A percentile compares a stretch with the other conserved stretches of the same genome.
These are phyloP conservation scores for Yasuhikotakia modesta DNA, from an alignment of 2,797 vertebrate genomes.

Conservation along the genomic window DNA sequence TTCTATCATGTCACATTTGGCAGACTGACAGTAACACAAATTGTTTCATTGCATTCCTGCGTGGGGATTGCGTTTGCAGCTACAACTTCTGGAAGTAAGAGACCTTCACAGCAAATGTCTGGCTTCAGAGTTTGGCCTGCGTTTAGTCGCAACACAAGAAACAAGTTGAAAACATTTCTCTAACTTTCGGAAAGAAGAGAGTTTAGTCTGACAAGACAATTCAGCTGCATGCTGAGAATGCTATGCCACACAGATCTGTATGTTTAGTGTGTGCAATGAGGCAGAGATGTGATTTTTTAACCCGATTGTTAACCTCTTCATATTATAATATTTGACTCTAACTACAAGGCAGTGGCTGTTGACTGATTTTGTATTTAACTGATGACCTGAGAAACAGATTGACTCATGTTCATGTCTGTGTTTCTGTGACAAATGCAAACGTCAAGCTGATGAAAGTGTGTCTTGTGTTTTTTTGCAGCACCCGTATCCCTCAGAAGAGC, in stretches of 20 bases:
- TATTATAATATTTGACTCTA: no score
- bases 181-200: conserved; percentile 40
- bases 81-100: conserved; percentile 70
- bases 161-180: conserved; percentile 44
- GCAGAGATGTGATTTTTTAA: no score
- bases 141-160: conserved; percentile 63
- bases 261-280: not conserved
- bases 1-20: conserved; percentile 77
- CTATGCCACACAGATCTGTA: not conserved
- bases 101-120: conserved; percentile 68
- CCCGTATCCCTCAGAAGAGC: conserved; percentile 99
- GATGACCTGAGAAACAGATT: no score
- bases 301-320: no score
- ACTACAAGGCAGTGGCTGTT: no score
- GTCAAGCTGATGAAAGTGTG: conserved; percentile 11
- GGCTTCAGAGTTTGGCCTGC: conserved; percentile 62
- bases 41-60: conserved; percentile 74
- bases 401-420: no score
- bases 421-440: not conserved
- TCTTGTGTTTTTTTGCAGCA: conserved; percentile 78
- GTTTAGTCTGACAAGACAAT: conserved; percentile 46
- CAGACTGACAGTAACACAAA: conserved; percentile 81
- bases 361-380: no score
- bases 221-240: conserved; percentile 27
- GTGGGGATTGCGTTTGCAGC: conserved; percentile 77